Conservation (phyloP, 2,888 invertebrate genomes). For the Tipula lateralis region DNA sequence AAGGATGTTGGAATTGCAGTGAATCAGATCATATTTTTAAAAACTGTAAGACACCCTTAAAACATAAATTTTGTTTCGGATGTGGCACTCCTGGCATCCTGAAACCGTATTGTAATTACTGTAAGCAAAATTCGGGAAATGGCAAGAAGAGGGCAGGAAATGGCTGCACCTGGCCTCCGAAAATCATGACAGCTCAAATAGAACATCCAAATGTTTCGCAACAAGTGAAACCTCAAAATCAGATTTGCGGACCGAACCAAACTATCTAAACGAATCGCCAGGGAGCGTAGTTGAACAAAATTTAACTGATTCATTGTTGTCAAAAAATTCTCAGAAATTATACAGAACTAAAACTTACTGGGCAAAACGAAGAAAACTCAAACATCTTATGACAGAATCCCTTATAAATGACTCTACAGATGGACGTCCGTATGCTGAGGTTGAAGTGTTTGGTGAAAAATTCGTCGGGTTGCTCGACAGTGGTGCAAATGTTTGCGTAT, state of each 20-base stretch:
- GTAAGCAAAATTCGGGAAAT: no score
- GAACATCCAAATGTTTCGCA: no score
- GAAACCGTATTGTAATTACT: no score
- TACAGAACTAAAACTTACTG: neutral
- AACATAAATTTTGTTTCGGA: neutral
- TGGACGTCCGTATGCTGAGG: constrained; percentile 32
- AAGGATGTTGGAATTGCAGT: neutral
- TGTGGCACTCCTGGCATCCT: neutral
- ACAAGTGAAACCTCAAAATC: no score
- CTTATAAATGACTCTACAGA: constrained; percentile 28
- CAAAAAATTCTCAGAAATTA: neutral
- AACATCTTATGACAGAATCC: neutral
- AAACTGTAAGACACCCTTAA: neutral
- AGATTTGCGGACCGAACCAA: neutral
- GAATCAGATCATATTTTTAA: neutral
- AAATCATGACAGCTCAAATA: neutral
- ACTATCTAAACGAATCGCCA: no score
- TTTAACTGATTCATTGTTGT: no score
- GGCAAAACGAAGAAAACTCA: neutral
- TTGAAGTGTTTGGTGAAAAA: neutral
- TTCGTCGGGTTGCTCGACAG: constrained; percentile 31
- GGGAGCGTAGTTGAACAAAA: no score
- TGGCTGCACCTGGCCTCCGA: neutral
- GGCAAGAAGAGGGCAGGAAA: neutral
- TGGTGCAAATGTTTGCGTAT: constrained; percentile 31